These are phyloP conservation scores for Metellina segmentata DNA, from an alignment of 2,888 invertebrate species.

Conservation along the genomic window DNA sequence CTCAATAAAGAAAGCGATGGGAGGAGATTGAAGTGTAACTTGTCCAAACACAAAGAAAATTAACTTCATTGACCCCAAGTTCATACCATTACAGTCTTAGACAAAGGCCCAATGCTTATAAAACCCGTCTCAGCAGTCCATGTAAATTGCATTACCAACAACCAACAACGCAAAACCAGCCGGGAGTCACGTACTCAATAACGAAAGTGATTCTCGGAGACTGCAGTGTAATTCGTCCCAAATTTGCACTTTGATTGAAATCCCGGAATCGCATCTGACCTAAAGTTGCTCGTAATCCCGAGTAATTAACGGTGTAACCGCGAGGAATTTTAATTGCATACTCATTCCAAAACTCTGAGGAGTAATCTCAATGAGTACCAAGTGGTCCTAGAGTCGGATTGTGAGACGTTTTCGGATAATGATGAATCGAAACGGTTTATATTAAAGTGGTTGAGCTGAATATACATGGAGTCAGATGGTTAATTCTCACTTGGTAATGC, in stretches of 20 bases:
- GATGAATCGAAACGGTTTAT: neutral
- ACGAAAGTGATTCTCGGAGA: neutral
- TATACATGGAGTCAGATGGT: neutral
- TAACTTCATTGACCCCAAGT: no score
- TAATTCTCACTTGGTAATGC: neutral
- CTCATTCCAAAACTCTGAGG: neutral
- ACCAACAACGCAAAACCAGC: neutral
- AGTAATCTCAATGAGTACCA: neutral
- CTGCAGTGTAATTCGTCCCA: neutral
- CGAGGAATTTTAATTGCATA: slow-evolving; percentile 21
- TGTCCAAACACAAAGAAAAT: no score
- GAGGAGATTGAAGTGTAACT: no score
- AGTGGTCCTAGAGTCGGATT: neutral
- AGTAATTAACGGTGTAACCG: slow-evolving; percentile 32
- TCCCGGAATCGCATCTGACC: neutral
- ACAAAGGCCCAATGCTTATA: neutral
- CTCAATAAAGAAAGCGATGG: no score
- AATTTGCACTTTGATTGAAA: slow-evolving; percentile 57
- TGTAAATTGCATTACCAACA: neutral
- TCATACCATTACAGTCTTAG: neutral
- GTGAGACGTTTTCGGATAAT: neutral
- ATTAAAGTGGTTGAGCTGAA: neutral
- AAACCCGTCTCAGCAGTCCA: neutral
- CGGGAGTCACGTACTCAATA: neutral
- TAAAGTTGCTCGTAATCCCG: neutral